These are phyloP conservation scores for Rhyacophila evoluta DNA, from an alignment of 2,888 invertebrate species.

Conservation along the genomic window DNA sequence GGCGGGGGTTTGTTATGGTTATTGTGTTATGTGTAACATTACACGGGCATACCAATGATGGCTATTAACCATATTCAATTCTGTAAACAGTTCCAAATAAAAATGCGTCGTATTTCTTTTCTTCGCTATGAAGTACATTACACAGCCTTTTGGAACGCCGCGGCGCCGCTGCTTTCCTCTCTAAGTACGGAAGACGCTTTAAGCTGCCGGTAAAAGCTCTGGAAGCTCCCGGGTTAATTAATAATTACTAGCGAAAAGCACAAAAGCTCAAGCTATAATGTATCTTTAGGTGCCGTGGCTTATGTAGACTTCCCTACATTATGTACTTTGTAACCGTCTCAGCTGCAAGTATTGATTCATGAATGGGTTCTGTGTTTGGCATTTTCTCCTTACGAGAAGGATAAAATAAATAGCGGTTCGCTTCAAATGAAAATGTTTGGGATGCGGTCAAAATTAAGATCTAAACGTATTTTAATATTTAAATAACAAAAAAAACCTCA, in stretches of 20 bases:
- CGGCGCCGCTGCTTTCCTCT: slow-evolving; percentile 27
- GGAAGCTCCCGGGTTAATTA: slow-evolving; percentile 68
- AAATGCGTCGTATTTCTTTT: neutral
- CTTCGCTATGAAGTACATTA: slow-evolving; percentile 33
- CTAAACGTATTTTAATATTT: too few relatives aligned
- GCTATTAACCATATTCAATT: too few relatives aligned
- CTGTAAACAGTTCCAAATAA: neutral
- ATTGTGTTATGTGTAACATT: too few relatives aligned
- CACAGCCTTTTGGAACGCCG: slow-evolving; percentile 25
- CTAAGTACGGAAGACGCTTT: slow-evolving; percentile 53
- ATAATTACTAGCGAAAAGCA: slow-evolving; percentile 65
- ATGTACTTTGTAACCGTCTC: slow-evolving; percentile 28
- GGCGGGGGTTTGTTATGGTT: too few relatives aligned
- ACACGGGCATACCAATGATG: too few relatives aligned
- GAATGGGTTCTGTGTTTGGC: slow-evolving; percentile 10
- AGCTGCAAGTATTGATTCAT: slow-evolving; percentile 42
- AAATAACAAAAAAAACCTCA: too few relatives aligned
- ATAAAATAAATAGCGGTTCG: neutral
- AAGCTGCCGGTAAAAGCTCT: slow-evolving; percentile 65
- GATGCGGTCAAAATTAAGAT: too few relatives aligned
- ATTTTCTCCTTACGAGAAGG: neutral
- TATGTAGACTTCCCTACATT: slow-evolving; percentile 34
- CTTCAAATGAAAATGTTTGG: too few relatives aligned
- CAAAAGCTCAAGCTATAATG: slow-evolving; percentile 64
- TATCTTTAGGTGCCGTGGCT: slow-evolving; percentile 51